phyloP scores from a whole-genome alignment of 1,140 invertebrate species.

The Pseudachorutes palmiensis region DNA sequence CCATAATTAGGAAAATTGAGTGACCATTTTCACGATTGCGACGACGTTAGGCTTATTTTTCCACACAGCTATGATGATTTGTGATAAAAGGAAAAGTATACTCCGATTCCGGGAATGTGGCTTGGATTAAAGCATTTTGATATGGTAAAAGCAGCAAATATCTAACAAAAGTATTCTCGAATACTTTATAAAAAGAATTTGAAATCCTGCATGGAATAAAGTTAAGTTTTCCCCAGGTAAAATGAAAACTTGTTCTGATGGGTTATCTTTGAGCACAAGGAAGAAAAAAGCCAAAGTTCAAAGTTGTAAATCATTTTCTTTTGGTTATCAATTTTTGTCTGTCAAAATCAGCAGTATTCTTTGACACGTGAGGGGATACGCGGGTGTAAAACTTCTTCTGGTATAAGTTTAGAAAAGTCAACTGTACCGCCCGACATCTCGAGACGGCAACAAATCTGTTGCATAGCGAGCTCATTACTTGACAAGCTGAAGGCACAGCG shows the following conservation, averaged over 20 bases:
- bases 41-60: no score
- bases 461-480: neutral
- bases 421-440: neutral
- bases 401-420: neutral
- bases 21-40: no score
- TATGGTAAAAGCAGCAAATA: no score
- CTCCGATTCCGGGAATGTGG: no score
- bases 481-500: neutral
- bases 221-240: neutral
- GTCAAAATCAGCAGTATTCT: neutral
- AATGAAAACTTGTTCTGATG: neutral
- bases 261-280: neutral
- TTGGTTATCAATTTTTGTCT: neutral
- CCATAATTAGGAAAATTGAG: no score
- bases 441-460: neutral
- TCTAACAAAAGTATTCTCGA: no score
- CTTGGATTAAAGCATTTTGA: no score
- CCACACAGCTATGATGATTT: no score
- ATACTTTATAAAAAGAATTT: no score
- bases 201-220: no score
- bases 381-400: neutral
- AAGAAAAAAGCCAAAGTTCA: neutral
- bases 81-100: no score
- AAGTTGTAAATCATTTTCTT: conserved; percentile 1
- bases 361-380: conserved; percentile 1